Evolutionary conservation across 2,113 vertebrate species (phyloP), one percentile per base, ranked within the genome.

Genomic region (Anoplopoma fimbria): DNA sequence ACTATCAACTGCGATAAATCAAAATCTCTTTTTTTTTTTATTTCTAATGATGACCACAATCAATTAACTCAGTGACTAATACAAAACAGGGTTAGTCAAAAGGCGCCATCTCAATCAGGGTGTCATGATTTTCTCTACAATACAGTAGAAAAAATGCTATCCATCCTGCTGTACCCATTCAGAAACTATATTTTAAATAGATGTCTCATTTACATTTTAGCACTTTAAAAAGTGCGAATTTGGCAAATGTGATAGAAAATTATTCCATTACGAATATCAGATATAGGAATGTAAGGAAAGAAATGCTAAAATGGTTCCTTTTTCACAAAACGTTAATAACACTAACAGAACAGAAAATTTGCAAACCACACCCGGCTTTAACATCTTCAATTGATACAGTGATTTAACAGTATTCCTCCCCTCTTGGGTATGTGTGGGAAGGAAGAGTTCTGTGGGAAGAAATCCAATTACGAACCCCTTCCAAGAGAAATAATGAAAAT

Each of bases 401-500:
- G 69, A 86, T 82, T 73, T 73, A 76, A 87, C 79, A 65, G 71
- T 60, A 81, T 21, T 73, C 31, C 58, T 74, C 75, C 70, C 51
- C 60, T 81, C 70, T 77, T 79, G 53, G 53, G 82, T 72, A 68
- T 62, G 45, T 68, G 40, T 60, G 7, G 68, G 8, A 36, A 53
- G 40, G 25, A 33, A 73, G 62, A 83, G 67, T 75, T 85, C 74
- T 68, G 27, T 36, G 9, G 47, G 17, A 74, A 53, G 74, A 86
- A 91, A 90, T 91, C 87, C 82, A 90, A 92, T 93, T 91, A 90
- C 63, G 72, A 84, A 85, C 77, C 72, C 62, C 81, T 83, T 91
- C 75, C 40, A 69, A 87, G 68, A 80, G 74, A 92, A 89, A 84
- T 92, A 90, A 92, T 93, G 88, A 91, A 89, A 91, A 89, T 89